Conservation (phyloP, 1,140 invertebrate species). For the Aphaenogaster rudis region DNA sequence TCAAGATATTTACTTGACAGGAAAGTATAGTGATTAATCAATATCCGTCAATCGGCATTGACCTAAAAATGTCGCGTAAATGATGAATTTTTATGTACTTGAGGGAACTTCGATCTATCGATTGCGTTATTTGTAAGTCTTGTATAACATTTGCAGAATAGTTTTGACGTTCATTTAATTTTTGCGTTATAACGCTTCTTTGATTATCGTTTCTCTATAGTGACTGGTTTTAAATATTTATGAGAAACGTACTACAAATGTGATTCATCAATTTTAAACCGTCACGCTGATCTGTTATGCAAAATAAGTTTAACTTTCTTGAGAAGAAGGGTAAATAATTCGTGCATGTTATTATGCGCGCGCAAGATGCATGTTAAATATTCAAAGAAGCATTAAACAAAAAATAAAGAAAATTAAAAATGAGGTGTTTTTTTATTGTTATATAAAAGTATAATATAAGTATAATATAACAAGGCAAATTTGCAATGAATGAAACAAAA, state of each 20-base stretch:
- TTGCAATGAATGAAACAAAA: background rate
- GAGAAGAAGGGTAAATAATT: constrained; percentile 5
- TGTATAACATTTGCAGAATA: background rate
- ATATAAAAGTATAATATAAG: background rate
- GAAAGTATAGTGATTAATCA: background rate
- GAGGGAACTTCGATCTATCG: background rate
- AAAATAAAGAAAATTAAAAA: background rate
- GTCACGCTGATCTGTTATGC: constrained; percentile 16
- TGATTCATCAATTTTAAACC: constrained; percentile 9
- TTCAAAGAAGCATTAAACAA: background rate
- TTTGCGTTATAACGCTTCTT: background rate
- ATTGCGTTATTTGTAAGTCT: background rate
- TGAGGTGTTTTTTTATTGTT: background rate
- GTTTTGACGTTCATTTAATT: background rate
- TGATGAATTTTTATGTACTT: constrained; percentile 42
- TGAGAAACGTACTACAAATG: constrained; percentile 8
- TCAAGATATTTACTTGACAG: constrained; percentile 4
- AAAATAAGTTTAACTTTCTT: constrained; percentile 36
- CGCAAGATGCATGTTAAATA: constrained; percentile 16
- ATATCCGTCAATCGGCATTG: constrained; percentile 37
- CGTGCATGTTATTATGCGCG: constrained; percentile 10
- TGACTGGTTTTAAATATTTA: constrained; percentile 47
- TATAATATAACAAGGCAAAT: background rate
- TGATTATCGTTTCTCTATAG: constrained; percentile 10
- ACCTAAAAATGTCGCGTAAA: constrained; percentile 37